These are phyloP conservation scores for Leptopilina drosophilae DNA, from an alignment of 2,888 invertebrate species.

Conservation along the genomic window DNA sequence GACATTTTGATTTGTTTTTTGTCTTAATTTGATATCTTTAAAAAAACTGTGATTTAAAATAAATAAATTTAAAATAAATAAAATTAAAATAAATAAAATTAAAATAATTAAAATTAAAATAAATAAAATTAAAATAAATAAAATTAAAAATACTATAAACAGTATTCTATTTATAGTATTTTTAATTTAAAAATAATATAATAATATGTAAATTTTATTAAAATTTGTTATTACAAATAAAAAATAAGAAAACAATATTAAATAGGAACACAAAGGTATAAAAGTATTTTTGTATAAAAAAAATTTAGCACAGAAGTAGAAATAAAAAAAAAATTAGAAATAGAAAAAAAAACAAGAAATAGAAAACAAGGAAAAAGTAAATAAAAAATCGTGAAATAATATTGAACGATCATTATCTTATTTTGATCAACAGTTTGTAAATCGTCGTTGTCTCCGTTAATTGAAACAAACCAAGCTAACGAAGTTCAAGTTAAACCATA, in stretches of 20 bases:
- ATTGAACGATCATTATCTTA: slow-evolving; percentile 65
- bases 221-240: no score
- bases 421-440: slow-evolving; percentile 62
- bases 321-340: slow-evolving; percentile 42
- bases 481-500: slow-evolving; percentile 65
- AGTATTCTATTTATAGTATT: no score
- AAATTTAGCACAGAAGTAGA: neutral
- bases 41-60: no score
- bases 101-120: no score
- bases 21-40: no score
- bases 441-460: slow-evolving; percentile 59
- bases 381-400: slow-evolving; percentile 57
- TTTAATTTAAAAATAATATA: no score
- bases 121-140: no score
- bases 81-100: no score
- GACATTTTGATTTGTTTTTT: no score
- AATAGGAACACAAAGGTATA: neutral
- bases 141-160: neutral
- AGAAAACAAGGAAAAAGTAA: slow-evolving; percentile 45
- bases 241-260: neutral
- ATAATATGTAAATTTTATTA: no score
- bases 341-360: neutral
- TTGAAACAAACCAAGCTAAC: slow-evolving; percentile 66
- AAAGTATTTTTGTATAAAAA: no score
- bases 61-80: no score